Percentiles rank a stretch among this genome's conserved stretches.
Conservation (phyloP, 2,797 vertebrate species). For the Aldrovandia affinis region DNA sequence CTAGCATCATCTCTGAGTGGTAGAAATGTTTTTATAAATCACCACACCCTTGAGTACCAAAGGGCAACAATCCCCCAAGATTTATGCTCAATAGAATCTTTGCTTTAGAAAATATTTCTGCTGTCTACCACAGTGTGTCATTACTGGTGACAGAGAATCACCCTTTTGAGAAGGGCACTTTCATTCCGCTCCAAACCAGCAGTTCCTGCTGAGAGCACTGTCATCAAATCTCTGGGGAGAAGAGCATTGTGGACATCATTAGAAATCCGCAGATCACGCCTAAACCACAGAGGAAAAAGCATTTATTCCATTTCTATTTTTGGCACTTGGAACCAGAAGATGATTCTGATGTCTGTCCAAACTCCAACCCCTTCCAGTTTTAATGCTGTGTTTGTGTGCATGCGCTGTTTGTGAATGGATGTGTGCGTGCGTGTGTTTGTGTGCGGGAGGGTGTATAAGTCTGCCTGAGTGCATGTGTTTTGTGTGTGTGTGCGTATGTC, state of each 20-base stretch:
- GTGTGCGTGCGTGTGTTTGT: slow-evolving; percentile 1
- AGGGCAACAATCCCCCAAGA: slow-evolving; percentile 5
- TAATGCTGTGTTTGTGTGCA: slow-evolving; percentile 42
- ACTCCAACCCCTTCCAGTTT: background rate
- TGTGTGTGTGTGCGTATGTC: slow-evolving; percentile 12
- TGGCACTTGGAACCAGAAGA: background rate
- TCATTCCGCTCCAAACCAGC: slow-evolving; percentile 47
- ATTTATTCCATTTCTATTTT: slow-evolving; percentile 18
- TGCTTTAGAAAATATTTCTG: background rate
- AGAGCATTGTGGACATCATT: slow-evolving; percentile 59
- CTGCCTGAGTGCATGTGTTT: slow-evolving; percentile 14
- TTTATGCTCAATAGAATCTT: background rate
- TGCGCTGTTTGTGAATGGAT: slow-evolving; percentile 34
- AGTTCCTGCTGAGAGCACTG: slow-evolving; percentile 47
- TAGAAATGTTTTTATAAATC: too few relatives aligned
- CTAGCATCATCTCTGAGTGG: too few relatives aligned
- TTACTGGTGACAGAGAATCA: background rate
- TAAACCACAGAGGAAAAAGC: slow-evolving; percentile 47
- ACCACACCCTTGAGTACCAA: too few relatives aligned
- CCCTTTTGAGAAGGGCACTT: slow-evolving; percentile 39
- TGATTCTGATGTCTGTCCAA: slow-evolving; percentile 9
- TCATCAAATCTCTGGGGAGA: slow-evolving; percentile 55
- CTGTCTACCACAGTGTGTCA: background rate
- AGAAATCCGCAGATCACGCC: slow-evolving; percentile 34
- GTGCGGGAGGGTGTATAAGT: slow-evolving; percentile 15